Evolutionary conservation across 2,888 invertebrate species (phyloP), one percentile per base, ranked within the genome.

Genomic region (Strigamia transsilvanica): DNA sequence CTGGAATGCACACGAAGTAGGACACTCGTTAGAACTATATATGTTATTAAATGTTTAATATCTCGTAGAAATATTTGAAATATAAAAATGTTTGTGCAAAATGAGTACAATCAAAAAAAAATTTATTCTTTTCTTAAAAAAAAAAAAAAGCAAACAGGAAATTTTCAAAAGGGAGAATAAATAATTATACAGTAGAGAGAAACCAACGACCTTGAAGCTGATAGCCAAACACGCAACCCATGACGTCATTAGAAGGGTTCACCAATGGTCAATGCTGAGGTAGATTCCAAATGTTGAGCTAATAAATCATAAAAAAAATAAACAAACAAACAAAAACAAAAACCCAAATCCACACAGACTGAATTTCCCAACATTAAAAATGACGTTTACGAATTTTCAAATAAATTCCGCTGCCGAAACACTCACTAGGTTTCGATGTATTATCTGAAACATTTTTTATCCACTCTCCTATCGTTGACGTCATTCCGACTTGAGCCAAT

Each of bases 141-240:
- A 18, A n/a, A 5, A n/a, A 21, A 66, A 66, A 66, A 66, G 61
- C 61, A 21, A 66, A 66, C 61, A 66, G 61, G 61, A 66, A 66
- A 66, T 66, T 66, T 66, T 23, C 23, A 66, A 66, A 66, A 66
- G 61, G 61, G 61, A 66, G 61, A 66, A 66, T 66, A 66, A 66
- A 66, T 66, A 66, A 66, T 66, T 66, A 66, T 66, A 66, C 21
- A 23, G 61, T 66, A 66, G 61, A 18, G 10, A 13, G 21, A 23
- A 66, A 23, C 61, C 61, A 66, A 66, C 61, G 61, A 23, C 61
- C 61, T 66, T 66, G 61, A 66, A 23, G 61, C 61, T 66, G 61
- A 66, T 66, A 66, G 61, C 61, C 9, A 46, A 66, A 23, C 61
- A 66, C 61, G 23, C 23, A 23, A 23, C 61, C 21, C 21, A 5